Base-by-base conservation (phyloP, 2,888 invertebrate genomes). In the Stictocephala bisonia region DNA sequence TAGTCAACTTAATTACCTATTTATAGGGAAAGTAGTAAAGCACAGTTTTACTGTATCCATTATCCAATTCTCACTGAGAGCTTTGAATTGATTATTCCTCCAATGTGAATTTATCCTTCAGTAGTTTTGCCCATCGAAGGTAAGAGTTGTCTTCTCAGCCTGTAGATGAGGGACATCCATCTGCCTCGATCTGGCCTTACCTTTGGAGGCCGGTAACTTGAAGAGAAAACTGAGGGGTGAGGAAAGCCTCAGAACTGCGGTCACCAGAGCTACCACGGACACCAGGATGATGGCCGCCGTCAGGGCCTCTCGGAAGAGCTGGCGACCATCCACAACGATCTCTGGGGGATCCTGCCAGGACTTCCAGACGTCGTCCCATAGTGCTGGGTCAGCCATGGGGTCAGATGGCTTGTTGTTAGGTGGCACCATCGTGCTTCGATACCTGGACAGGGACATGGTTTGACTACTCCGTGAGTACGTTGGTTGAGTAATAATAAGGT, bases 291-390 rank as follows among this genome's bases (percentile, higher is more conserved):
- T 15, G n/a, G 64, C 44, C 6, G 64, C 44, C 1, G 15, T 41
- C 15, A 64, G 64, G 1, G 44, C 64, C 18, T 64, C 64, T 6
- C 26, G 40, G 15, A 64, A 41, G 24, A 64, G 64, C 64, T 22
- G 22, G 3, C 64, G 41, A 7, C 26, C 22, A 13, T 64, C 11
- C 22, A 64, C 41, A 4, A 22, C 27, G 31, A 75, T 64, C 35
- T 79, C 76, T 1, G 58, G 44, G 22, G 35, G 26, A 26, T 79
- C 79, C 31, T 74, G 71, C 90, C 90, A 90, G 77, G 84, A 85
- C 0, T 85, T 84, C 90, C 90, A 90, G 0, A 86, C 86, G 66
- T 85, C 84, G 67, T 87, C 85, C 84, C 87, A 88, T 4, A 83
- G 78, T 0, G 79, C 78, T 0, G 90, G 90, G 82, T 89, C 84